Base-by-base conservation (phyloP, 1,140 invertebrate species). In the Megalonaias nervosa region DNA sequence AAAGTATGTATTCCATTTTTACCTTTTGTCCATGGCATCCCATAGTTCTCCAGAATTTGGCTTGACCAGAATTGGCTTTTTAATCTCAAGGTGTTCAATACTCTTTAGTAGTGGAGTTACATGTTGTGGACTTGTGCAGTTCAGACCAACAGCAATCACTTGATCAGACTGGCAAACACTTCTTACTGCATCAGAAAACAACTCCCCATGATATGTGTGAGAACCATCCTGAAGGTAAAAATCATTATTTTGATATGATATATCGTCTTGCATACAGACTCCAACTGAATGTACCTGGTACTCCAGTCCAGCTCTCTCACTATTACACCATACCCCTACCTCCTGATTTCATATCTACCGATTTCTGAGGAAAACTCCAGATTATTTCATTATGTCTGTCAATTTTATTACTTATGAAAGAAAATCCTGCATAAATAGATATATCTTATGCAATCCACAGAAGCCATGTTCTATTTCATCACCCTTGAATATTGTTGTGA, bases 141-240 rank as follows among this genome's bases (percentile, higher is more conserved):
- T 98, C 0, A 97, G 93, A 1, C 97, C 97, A 67, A 98, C 93
- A 4, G 94, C 96, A 58, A 95, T 91, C 58, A 96, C 91, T 88
- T 96, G 94, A 21, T 93, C 91, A 5, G 93, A 93, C 82, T 93
- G 93, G 38, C 82, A 67, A n/a, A 84, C 81, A 75, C 89, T 91
- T 80, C 92, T 88, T 2, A 93, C 93, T 11, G 93, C 92, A 74
- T 93, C 88, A 75, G 90, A 88, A 80, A 97, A 96, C 72, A 91
- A 92, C 83, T 96, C 96, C 12, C 96, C 96, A 82, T 88, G 79
- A 60, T 85, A 85, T 12, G 89, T 91, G 64, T 86, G 67, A 21
- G 73, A 59, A 12, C 84, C 85, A 81, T 92, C 88, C 89, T 90
- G 66, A 72, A 83, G 58, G 79, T 77, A 77, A 77, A 21, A 55